Conservation (phyloP, 2,113 vertebrate species). For the Anhinga rufa region DNA sequence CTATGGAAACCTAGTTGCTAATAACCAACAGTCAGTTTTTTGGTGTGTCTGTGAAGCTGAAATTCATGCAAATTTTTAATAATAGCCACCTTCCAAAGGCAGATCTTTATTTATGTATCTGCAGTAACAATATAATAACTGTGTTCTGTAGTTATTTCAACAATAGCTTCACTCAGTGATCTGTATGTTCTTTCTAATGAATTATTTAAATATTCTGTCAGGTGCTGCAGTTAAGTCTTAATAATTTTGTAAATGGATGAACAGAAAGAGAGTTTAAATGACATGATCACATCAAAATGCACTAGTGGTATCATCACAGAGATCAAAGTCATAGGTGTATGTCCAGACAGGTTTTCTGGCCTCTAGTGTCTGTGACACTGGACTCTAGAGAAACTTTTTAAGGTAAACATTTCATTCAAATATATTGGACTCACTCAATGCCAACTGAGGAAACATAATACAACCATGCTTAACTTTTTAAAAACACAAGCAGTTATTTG, state of each 20-base stretch:
- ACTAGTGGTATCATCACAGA: background rate
- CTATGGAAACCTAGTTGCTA: background rate
- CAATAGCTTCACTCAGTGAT: background rate
- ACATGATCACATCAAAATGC: background rate
- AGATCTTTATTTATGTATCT: background rate
- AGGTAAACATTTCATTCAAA: background rate
- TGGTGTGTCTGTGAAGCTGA: background rate
- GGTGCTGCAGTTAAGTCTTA: background rate
- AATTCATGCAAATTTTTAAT: background rate
- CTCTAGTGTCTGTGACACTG: background rate
- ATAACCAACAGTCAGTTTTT: background rate
- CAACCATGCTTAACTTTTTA: background rate
- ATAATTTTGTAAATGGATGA: background rate
- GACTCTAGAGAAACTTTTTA: background rate
- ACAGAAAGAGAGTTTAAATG: background rate
- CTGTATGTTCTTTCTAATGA: background rate
- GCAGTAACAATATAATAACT: background rate
- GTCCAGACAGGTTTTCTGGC: background rate
- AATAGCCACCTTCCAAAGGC: background rate
- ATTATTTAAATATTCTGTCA: slow-evolving; percentile 33
- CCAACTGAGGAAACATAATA: background rate
- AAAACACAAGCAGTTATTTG: background rate
- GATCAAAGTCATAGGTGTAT: background rate
- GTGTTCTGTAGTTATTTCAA: background rate
- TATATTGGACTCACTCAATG: background rate